These are phyloP conservation scores for Hybognathus amarus DNA, from an alignment of 2,797 vertebrate species.

Conservation along the genomic window DNA sequence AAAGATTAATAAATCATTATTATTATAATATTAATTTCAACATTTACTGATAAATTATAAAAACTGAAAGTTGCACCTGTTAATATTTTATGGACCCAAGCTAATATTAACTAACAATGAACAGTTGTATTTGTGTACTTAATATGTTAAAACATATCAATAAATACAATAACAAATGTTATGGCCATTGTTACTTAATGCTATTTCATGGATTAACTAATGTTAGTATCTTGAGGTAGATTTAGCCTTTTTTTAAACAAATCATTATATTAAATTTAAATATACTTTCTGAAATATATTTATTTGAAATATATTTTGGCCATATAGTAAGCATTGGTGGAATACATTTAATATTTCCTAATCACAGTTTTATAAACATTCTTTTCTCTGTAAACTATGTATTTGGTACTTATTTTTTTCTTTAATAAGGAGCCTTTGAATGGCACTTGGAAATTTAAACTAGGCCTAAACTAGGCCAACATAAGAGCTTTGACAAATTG, in stretches of 20 bases:
- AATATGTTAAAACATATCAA: not conserved
- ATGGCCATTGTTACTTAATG: not conserved
- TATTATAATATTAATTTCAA: not conserved
- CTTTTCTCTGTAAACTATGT: not conserved
- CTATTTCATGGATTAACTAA: not conserved
- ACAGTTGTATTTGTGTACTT: not conserved
- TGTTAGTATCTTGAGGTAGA: not conserved
- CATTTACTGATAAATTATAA: not conserved
- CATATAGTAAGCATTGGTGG: not conserved
- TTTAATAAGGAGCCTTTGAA: slow-evolving; percentile 20
- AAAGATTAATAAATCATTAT: not conserved
- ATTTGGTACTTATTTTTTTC: slow-evolving; percentile 20
- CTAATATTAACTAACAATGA: not conserved
- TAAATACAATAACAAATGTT: not conserved
- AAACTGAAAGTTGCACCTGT: not conserved
- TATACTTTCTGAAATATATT: not conserved
- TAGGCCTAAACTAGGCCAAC: slow-evolving; percentile 19
- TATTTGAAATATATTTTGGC: not conserved
- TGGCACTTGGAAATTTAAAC: slow-evolving; percentile 32
- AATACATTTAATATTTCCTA: slow-evolving; percentile 21
- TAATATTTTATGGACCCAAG: not conserved
- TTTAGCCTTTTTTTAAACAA: not conserved
- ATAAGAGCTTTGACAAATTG: slow-evolving; percentile 26
- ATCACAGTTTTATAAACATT: slow-evolving; percentile 14
- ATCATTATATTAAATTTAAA: not conserved